phyloP scores from a whole-genome alignment of 2,888 invertebrate genomes.

The Adelognathus sp. region DNA sequence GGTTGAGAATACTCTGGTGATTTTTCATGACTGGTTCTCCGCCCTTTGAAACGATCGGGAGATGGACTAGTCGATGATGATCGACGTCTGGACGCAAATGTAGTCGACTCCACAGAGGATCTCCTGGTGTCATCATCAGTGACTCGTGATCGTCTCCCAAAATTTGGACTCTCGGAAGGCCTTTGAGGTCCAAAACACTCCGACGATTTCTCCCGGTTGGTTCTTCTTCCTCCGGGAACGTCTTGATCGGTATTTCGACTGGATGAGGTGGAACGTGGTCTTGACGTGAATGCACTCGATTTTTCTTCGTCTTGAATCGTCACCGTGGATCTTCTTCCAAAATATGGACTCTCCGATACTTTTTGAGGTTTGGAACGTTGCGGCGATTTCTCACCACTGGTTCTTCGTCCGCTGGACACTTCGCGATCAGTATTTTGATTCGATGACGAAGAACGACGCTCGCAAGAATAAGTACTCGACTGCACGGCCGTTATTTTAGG shows the following conservation, averaged over 20 bases:
- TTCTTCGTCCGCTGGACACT: neutral
- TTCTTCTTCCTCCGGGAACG: no score
- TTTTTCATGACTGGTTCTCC: conserved; percentile 7
- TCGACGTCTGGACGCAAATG: conserved; percentile 31
- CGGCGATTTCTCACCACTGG: conserved; percentile 8
- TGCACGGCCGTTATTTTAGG: neutral
- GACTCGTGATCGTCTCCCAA: no score
- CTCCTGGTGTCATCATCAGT: conserved; percentile 1
- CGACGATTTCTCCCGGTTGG: no score
- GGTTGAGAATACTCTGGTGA: no score
- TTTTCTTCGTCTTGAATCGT: no score
- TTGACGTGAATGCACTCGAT: no score
- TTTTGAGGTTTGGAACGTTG: conserved; percentile 31
- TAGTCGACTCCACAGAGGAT: conserved; percentile 24
- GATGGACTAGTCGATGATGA: conserved; percentile 22
- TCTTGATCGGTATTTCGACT: no score
- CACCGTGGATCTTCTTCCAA: conserved; percentile 8
- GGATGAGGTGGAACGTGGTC: no score
- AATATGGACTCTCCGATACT: conserved; percentile 34
- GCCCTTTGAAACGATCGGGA: neutral
- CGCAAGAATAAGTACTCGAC: conserved; percentile 24
- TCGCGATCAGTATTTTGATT: neutral
- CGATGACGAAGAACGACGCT: conserved; percentile 4
- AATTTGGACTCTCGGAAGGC: no score
- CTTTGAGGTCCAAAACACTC: no score